phyloP scores from a whole-genome alignment of 2,888 invertebrate genomes.

The Adineta ricciae region DNA sequence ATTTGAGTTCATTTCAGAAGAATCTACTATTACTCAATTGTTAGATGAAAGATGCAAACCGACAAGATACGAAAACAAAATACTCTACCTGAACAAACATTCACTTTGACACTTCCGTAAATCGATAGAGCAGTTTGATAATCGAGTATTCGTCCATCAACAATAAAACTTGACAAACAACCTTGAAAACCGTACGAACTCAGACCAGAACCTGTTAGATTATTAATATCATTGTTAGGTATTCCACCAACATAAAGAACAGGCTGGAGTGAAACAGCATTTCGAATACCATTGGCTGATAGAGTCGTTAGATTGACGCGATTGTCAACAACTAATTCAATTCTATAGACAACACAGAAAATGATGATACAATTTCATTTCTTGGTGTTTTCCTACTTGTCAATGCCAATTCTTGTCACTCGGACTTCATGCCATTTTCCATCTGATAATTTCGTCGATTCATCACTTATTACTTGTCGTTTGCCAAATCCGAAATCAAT shows the following conservation, averaged over 20 bases:
- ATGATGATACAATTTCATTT: not conserved
- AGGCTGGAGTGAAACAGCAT: slow-evolving; percentile 4
- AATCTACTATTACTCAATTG: not conserved
- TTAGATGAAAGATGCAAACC: too few species aligned
- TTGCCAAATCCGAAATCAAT: slow-evolving; percentile 6
- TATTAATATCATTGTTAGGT: not conserved
- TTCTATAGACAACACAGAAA: not conserved
- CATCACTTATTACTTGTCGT: slow-evolving; percentile 18
- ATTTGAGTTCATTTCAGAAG: not conserved
- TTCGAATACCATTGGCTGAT: not conserved
- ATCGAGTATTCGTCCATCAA: not conserved
- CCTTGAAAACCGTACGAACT: slow-evolving; percentile 3
- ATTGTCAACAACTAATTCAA: slow-evolving; percentile 17
- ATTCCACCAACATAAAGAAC: slow-evolving; percentile 5
- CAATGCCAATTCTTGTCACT: not conserved
- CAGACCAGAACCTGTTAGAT: not conserved
- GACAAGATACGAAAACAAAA: not conserved
- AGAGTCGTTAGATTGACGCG: not conserved
- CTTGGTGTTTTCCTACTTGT: not conserved
- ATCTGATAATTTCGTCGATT: not conserved
- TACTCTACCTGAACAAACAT: slow-evolving; percentile 6
- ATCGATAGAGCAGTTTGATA: not conserved
- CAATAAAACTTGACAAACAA: slow-evolving; percentile 19
- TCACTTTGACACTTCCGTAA: not conserved
- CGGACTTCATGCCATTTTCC: slow-evolving; percentile 18